Conservation (phyloP, 2,888 invertebrate genomes). For the Chrysina gloriosa region DNA sequence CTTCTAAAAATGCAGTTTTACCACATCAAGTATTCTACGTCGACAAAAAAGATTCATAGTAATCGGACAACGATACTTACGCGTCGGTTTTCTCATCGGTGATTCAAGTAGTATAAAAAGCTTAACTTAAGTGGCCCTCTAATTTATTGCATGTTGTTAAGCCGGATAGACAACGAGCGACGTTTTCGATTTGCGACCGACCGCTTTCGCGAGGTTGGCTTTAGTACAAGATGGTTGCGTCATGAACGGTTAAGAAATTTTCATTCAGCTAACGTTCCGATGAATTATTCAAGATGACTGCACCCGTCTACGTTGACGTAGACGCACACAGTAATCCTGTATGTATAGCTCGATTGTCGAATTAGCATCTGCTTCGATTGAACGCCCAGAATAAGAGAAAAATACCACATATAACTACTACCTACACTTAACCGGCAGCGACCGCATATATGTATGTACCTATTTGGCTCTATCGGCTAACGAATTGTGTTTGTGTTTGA, state of each 20-base stretch:
- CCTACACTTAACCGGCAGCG: not conserved
- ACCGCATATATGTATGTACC: too few relatives aligned
- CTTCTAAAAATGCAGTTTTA: too few relatives aligned
- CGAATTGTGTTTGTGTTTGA: too few relatives aligned
- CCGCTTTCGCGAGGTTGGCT: conserved; percentile 1
- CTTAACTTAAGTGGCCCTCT: not conserved
- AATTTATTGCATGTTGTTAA: conserved; percentile 5
- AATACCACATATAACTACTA: not conserved
- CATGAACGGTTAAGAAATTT: conserved; percentile 20
- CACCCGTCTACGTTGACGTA: not conserved
- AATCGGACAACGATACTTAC: too few relatives aligned
- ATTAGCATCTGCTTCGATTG: conserved; percentile 21
- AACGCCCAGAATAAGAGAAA: not conserved
- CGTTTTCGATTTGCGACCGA: conserved; percentile 24
- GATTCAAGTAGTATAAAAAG: not conserved
- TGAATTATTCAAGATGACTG: conserved; percentile 29
- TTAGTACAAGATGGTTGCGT: conserved; percentile 3
- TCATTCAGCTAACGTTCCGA: conserved; percentile 10
- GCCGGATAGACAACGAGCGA: not conserved
- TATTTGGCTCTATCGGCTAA: too few relatives aligned
- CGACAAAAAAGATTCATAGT: too few relatives aligned
- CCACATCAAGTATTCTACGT: too few relatives aligned
- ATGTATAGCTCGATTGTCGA: not conserved
- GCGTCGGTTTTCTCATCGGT: too few relatives aligned
- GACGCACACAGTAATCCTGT: not conserved